Evolutionary conservation across 2,888 invertebrate genomes (phyloP).

Genomic region (Mycalesis mineus): DNA sequence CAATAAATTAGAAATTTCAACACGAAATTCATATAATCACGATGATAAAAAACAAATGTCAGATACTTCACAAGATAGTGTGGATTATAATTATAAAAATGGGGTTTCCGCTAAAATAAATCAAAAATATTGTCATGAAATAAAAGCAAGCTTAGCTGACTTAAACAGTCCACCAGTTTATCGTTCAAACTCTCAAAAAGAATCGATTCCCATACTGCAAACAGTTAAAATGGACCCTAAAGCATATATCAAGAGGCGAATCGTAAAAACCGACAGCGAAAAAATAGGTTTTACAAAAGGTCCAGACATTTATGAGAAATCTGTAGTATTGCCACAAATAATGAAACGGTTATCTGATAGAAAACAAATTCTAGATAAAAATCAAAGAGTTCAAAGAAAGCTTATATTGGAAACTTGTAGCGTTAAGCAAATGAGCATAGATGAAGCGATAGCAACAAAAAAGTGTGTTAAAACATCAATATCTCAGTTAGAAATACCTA

Average conservation of each 20-base stretch:
- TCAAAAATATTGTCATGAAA: constrained; percentile 6
- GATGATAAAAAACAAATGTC: not conserved
- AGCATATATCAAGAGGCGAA: constrained; percentile 32
- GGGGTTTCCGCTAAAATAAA: not conserved
- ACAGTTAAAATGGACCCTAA: constrained; percentile 33
- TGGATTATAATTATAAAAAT: not conserved
- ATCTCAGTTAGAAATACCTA: not conserved
- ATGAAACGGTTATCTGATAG: constrained; percentile 36
- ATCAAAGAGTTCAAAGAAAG: constrained; percentile 22
- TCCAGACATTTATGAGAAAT: constrained; percentile 42
- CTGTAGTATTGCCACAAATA: constrained; percentile 39
- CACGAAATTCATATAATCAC: not conserved
- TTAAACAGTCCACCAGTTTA: constrained; percentile 2
- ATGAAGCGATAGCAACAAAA: not conserved
- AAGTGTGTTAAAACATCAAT: not conserved
- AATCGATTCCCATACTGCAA: constrained; percentile 19
- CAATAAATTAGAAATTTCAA: too few relatives aligned
- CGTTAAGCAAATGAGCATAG: not conserved
- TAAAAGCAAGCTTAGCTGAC: constrained; percentile 2
- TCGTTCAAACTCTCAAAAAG: not conserved
- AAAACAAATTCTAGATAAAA: constrained; percentile 18
- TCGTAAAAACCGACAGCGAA: constrained; percentile 27
- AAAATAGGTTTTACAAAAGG: constrained; percentile 37
- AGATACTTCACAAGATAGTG: not conserved
- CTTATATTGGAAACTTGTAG: constrained; percentile 28